These are phyloP conservation scores for Fundulus diaphanus DNA, from an alignment of 2,797 vertebrate species.

Conservation along the genomic window DNA sequence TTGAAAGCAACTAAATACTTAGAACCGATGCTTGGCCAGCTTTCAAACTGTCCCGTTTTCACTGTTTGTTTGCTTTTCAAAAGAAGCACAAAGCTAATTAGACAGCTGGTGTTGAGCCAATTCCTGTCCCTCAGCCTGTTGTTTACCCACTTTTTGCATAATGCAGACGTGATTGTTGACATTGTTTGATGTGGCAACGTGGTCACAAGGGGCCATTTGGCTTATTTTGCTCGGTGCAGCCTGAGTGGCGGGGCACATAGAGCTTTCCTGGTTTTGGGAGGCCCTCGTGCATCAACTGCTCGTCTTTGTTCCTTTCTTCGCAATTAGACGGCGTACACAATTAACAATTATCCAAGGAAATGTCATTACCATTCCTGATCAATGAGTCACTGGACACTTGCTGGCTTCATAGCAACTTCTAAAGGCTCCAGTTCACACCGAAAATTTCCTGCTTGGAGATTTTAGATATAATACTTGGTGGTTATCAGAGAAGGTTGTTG, in stretches of 20 bases:
- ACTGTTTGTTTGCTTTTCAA: slow-evolving; percentile 82
- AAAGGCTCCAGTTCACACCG: slow-evolving; percentile 18
- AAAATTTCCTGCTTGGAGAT: slow-evolving; percentile 8
- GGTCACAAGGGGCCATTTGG: slow-evolving; percentile 71
- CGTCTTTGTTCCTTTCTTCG: slow-evolving; percentile 40
- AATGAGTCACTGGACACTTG: slow-evolving; percentile 29
- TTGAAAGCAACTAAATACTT: slow-evolving; percentile 67
- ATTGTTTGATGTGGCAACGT: slow-evolving; percentile 62
- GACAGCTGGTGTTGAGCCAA: slow-evolving; percentile 82
- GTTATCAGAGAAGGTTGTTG: background rate
- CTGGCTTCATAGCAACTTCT: slow-evolving; percentile 15
- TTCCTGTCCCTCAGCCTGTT: slow-evolving; percentile 79
- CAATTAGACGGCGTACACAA: slow-evolving; percentile 45
- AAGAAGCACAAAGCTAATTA: slow-evolving; percentile 84
- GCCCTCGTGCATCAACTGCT: slow-evolving; percentile 28
- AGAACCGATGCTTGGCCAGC: slow-evolving; percentile 65
- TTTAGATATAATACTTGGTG: slow-evolving; percentile 2
- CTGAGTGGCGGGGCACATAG: slow-evolving; percentile 26
- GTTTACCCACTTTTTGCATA: slow-evolving; percentile 81
- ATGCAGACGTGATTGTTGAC: slow-evolving; percentile 77
- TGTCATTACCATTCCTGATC: slow-evolving; percentile 36
- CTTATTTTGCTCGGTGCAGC: slow-evolving; percentile 51
- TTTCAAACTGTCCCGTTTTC: slow-evolving; percentile 73
- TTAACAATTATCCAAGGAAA: slow-evolving; percentile 34
- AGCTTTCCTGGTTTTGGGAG: slow-evolving; percentile 23